Evolutionary conservation across 2,888 invertebrate species (phyloP).

Genomic region (Parapristionchus giblindavisi): DNA sequence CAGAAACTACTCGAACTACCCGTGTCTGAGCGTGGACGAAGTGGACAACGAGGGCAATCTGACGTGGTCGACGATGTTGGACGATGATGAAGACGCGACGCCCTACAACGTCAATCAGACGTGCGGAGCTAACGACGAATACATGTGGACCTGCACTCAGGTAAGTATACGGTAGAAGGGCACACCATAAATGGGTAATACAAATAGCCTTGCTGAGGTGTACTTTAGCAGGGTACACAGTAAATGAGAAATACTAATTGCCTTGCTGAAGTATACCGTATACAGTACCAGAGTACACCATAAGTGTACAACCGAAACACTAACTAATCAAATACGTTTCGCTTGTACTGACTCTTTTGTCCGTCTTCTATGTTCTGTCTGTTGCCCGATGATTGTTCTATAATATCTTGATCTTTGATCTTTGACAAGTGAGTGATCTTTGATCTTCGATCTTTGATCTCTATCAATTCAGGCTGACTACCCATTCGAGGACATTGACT

Average conservation of each 20-base stretch:
- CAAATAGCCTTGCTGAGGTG: background rate
- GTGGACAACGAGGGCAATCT: slow-evolving; percentile 10
- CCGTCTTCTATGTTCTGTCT: too few relatives aligned
- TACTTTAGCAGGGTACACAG: background rate
- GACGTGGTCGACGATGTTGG: background rate
- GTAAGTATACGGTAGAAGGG: slow-evolving; percentile 31
- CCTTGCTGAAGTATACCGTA: background rate
- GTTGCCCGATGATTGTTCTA: too few relatives aligned
- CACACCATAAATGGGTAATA: background rate
- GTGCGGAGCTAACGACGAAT: slow-evolving; percentile 51
- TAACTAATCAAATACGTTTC: too few relatives aligned
- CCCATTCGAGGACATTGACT: slow-evolving; percentile 47
- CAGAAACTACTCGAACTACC: slow-evolving; percentile 26
- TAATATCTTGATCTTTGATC: too few relatives aligned
- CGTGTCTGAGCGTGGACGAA: slow-evolving; percentile 6
- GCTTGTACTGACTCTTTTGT: too few relatives aligned
- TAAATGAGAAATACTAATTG: background rate
- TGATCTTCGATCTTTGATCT: background rate
- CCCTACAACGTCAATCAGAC: slow-evolving; percentile 21
- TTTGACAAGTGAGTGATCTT: too few relatives aligned
- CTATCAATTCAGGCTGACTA: slow-evolving; percentile 55
- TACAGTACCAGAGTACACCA: background rate
- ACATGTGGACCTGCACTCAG: slow-evolving; percentile 62
- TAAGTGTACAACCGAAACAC: too few relatives aligned
- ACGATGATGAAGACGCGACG: background rate